phyloP scores from a whole-genome alignment of 2,888 invertebrate species.

The Cataglyphis rosenhaueri region DNA sequence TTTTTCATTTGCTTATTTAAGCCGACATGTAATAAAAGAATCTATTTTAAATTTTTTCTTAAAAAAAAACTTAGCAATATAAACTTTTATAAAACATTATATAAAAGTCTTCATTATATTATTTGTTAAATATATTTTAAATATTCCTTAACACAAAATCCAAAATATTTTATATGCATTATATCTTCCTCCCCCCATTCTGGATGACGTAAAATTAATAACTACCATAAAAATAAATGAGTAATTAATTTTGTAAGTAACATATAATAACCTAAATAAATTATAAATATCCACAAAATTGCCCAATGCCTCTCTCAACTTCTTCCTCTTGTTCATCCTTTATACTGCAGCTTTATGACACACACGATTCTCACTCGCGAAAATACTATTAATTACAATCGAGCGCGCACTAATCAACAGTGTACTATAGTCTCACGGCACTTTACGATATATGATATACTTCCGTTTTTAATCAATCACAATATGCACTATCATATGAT shows the following conservation, averaged over 20 bases:
- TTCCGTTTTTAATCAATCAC: too few relatives aligned
- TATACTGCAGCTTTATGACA: background rate
- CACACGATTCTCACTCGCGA: background rate
- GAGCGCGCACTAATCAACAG: background rate
- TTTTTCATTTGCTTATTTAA: background rate
- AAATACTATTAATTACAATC: background rate
- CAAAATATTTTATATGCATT: too few relatives aligned
- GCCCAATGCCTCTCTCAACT: background rate
- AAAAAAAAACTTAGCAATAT: background rate
- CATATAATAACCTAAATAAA: too few relatives aligned
- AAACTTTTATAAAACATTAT: too few relatives aligned
- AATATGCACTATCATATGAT: too few relatives aligned
- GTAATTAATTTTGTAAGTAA: too few relatives aligned
- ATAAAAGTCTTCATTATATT: background rate
- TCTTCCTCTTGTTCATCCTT: background rate
- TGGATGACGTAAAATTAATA: too few relatives aligned
- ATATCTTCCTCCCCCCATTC: too few relatives aligned
- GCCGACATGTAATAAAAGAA: background rate
- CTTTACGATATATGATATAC: background rate
- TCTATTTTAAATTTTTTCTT: background rate
- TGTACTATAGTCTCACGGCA: background rate
- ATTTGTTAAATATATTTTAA: too few relatives aligned
- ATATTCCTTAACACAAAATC: too few relatives aligned
- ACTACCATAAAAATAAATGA: too few relatives aligned
- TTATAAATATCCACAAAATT: background rate